Evolutionary conservation across 2,113 vertebrate species (phyloP), one percentile per base, ranked within the genome.

Genomic region (Scatophagus argus): DNA sequence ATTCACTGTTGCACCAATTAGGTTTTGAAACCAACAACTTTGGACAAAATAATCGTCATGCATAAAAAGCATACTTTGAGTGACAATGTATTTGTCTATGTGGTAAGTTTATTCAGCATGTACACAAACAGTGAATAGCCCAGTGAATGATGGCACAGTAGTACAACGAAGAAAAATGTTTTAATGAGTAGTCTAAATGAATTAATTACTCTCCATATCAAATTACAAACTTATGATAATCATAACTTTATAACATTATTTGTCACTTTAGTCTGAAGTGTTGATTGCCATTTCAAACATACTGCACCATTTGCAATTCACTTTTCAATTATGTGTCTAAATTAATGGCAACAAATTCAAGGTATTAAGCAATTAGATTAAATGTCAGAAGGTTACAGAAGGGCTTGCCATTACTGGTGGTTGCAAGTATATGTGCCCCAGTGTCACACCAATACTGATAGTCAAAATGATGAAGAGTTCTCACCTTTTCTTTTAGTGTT

Each of bases 341-440:
- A 36, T 56, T 51, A 73, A 59, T 49, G 11, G 19, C 43, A 49
- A 38, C 51, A 64, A 52, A 62, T 72, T 6, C 29, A 63, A 58
- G 31, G 5, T 25, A 74, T 54, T 59, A 23, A 71, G 23, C 59
- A 64, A 51, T 70, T 61, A 68, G 29, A 43, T 44, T 31, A 36
- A 67, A 66, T 72, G 46, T 78, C 68, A 68, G 25, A 34, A 27
- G 43, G 73, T 74, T 36, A 36, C 19, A 36, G 62, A 76, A 38
- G 19, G 63, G 11, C 13, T 46, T 52, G 25, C 25, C 11, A 39
- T 47, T 10, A 19, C 14, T 25, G 44, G 29, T 31, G 17, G n/a
- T 17, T 10, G 32, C 8, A 16, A 56, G 36, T 69, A 32, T n/a
- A 12, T 36, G 21, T 9, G 3, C 12, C 27, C 11, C 13, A 8